phyloP scores from a whole-genome alignment of 2,113 vertebrate species.

The Myodes glareolus region DNA sequence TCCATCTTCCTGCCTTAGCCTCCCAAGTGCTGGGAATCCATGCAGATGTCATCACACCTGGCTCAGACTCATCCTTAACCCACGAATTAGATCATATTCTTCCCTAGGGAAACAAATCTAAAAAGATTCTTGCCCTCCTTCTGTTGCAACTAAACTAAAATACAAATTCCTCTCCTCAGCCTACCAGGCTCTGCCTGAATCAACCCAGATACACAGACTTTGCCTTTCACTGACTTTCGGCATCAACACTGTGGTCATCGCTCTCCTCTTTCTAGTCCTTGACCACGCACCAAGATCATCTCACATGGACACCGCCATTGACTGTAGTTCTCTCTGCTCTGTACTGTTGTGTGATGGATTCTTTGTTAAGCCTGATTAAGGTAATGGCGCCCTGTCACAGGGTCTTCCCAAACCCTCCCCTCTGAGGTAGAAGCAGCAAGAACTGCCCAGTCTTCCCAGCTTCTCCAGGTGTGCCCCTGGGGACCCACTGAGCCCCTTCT shows the following conservation, averaged over 20 bases:
- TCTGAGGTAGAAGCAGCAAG: not conserved
- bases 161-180: not conserved
- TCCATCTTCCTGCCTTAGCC: not conserved
- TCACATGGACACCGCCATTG: not conserved
- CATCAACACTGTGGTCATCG: not conserved
- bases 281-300: not conserved
- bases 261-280: not conserved
- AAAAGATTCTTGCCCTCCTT: not conserved
- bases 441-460: not conserved
- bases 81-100: not conserved
- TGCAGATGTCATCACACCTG: not conserved
- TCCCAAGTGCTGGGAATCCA: not conserved
- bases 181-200: not conserved
- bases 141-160: slow-evolving; percentile 33
- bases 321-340: not conserved
- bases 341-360: too few relatives aligned
- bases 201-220: not conserved
- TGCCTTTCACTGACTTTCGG: not conserved
- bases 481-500: not conserved
- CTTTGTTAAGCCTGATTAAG: not conserved
- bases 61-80: not conserved
- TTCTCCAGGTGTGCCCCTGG: not conserved
- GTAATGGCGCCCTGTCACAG: not conserved
- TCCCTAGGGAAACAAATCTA: not conserved
- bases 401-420: not conserved